Conservation (phyloP, 2,888 invertebrate genomes). For the Melanchra persicariae region DNA sequence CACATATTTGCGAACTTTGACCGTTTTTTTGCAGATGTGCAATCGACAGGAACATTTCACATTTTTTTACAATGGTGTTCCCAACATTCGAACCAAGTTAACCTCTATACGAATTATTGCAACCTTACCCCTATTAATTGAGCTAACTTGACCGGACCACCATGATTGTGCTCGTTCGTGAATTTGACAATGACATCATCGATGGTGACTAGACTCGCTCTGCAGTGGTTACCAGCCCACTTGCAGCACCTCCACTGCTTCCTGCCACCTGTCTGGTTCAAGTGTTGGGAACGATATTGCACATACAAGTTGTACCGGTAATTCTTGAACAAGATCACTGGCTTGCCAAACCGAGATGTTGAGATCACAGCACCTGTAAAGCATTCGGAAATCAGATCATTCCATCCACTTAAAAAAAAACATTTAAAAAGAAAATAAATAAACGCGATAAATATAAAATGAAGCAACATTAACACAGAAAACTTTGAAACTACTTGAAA, state of each 20-base stretch:
- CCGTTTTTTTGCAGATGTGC: too few relatives aligned
- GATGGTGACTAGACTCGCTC: conserved; percentile 44
- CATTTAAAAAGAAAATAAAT: neutral
- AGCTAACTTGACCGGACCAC: too few relatives aligned
- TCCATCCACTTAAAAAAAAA: neutral
- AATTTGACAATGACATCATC: conserved; percentile 37
- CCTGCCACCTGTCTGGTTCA: neutral
- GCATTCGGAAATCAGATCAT: neutral
- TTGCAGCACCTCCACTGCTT: conserved; percentile 60
- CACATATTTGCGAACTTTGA: too few relatives aligned
- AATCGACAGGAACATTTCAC: too few relatives aligned
- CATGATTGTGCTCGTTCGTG: conserved; percentile 40
- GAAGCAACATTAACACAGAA: neutral
- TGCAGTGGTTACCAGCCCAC: conserved; percentile 49
- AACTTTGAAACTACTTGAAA: neutral
- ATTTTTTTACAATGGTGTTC: too few relatives aligned
- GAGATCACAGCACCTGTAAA: conserved; percentile 51
- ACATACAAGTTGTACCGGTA: conserved; percentile 49
- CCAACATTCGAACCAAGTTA: too few relatives aligned
- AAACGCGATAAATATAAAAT: neutral
- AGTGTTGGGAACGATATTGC: neutral
- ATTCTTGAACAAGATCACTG: conserved; percentile 50
- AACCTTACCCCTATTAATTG: too few relatives aligned
- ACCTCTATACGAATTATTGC: too few relatives aligned
- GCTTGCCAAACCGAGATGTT: conserved; percentile 49